Conservation (phyloP, 2,888 invertebrate genomes). For the Neoscelio sp. region DNA sequence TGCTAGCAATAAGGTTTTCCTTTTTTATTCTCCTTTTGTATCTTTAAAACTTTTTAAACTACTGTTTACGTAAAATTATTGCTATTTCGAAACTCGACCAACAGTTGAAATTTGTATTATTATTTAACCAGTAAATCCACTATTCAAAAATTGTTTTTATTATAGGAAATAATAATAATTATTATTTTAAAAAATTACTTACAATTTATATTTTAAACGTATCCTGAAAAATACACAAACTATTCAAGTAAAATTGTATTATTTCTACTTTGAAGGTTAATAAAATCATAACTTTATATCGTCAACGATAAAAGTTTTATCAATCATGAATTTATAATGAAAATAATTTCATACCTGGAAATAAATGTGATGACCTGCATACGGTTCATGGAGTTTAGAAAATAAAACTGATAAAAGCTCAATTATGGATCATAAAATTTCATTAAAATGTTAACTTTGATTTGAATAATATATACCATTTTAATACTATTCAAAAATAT, state of each 20-base stretch:
- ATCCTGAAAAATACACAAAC: too few relatives aligned
- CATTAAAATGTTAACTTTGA: too few relatives aligned
- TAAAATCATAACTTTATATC: slow-evolving; percentile 6
- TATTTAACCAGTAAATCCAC: too few relatives aligned
- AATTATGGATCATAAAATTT: too few relatives aligned
- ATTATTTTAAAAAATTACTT: too few relatives aligned
- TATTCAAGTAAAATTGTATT: slow-evolving; percentile 20
- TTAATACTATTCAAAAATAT: too few relatives aligned
- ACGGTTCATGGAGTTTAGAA: too few relatives aligned
- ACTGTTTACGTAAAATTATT: slow-evolving; percentile 4
- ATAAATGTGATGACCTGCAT: background rate
- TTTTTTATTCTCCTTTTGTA: slow-evolving; percentile 3
- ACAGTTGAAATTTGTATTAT: background rate
- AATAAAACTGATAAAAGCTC: too few relatives aligned
- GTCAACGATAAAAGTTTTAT: background rate
- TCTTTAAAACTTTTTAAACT: background rate
- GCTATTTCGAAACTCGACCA: background rate
- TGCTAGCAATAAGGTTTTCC: slow-evolving; percentile 36
- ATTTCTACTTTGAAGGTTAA: slow-evolving; percentile 11
- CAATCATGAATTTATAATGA: background rate
- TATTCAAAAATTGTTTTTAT: too few relatives aligned
- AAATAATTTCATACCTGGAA: background rate
- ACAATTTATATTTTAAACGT: too few relatives aligned
- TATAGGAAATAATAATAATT: too few relatives aligned
- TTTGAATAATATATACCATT: too few relatives aligned